Evolutionary conservation across 2,113 vertebrate species (phyloP), one percentile per base, ranked within the genome.

Genomic region (Carassius gibelio): DNA sequence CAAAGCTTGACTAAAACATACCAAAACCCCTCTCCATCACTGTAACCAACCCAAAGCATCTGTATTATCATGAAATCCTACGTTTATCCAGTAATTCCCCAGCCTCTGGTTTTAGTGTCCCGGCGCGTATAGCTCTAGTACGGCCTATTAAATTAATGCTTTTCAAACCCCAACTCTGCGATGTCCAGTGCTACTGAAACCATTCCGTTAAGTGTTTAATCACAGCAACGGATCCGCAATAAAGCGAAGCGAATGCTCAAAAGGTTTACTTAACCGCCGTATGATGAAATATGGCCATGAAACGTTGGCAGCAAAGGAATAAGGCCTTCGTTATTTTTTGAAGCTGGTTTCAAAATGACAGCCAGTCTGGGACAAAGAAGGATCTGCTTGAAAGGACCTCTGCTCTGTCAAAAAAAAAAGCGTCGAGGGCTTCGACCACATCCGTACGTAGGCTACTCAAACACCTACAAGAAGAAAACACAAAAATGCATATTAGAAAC

Each of bases 381-480:
- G 76, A 89, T 90, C 84, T 48, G 84, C 83, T 72, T 85, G 82
- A 85, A 88, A 86, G 66, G 88, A 88, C 66, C 86, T 82, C 83
- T 84, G 83, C 52, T 84, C 87, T 89, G 84, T 90, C 90, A 91
- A 90, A n/a, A n/a, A n/a, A n/a, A 91, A 45, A 48, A 23, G 80
- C 66, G 87, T 86, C 87, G 85, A 80, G 66, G 86, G 85, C 84
- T 89, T 90, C 88, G 87, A 88, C 88, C 88, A 77, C 75, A 48
- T 81, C 52, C 64, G 55, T 77, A 90, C 57, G 69, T 57, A n/a
- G n/a, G n/a, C n/a, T n/a, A 89, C 89, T 45, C 83, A 87, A 75
- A 86, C 79, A 94, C 93, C 95, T 95, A 92, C 19, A 89, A 90
- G 88, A 90, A 81, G 74, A 88, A 89, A 89, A 75, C 85, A 92